A percentile compares a stretch with the other conserved stretches of the same genome.
phyloP scores from a whole-genome alignment of 2,797 vertebrate genomes.

The Danio albolineatus region DNA sequence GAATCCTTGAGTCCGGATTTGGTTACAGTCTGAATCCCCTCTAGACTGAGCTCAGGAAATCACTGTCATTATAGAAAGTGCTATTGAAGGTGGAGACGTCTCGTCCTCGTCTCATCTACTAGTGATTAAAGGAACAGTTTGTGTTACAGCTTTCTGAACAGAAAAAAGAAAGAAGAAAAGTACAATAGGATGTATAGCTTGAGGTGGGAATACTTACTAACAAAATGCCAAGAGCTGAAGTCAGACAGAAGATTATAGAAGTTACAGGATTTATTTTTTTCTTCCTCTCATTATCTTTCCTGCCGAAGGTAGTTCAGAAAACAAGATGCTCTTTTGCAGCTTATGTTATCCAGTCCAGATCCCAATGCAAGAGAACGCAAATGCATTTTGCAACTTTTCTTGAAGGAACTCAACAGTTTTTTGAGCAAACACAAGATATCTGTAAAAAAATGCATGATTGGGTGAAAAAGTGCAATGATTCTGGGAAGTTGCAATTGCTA shows the following conservation, averaged over 20 bases:
- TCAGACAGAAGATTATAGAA: constrained; percentile 4
- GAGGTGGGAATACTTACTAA: neutral
- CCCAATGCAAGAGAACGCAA: neutral
- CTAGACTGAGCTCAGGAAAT: constrained; percentile 66
- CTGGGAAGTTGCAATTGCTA: too few species aligned
- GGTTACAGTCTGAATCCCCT: constrained; percentile 47
- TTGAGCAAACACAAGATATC: too few species aligned
- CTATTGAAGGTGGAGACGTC: constrained; percentile 58
- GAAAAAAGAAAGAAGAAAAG: neutral
- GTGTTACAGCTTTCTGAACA: neutral
- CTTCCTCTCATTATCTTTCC: neutral
- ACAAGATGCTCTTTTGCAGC: neutral
- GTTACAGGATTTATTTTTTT: neutral
- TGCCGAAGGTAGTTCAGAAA: neutral
- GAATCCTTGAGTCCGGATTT: constrained; percentile 25
- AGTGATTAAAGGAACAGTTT: constrained; percentile 6
- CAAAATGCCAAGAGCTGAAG: neutral
- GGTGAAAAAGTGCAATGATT: too few species aligned
- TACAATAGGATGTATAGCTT: neutral
- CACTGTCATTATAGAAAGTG: constrained; percentile 71
- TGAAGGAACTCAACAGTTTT: too few species aligned
- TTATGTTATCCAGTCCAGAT: neutral
- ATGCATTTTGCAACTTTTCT: neutral
- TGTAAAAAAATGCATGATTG: too few species aligned
- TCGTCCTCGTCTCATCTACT: constrained; percentile 17